Base-by-base conservation (phyloP, 2,888 invertebrate species). In the Drosophila borborema region DNA sequence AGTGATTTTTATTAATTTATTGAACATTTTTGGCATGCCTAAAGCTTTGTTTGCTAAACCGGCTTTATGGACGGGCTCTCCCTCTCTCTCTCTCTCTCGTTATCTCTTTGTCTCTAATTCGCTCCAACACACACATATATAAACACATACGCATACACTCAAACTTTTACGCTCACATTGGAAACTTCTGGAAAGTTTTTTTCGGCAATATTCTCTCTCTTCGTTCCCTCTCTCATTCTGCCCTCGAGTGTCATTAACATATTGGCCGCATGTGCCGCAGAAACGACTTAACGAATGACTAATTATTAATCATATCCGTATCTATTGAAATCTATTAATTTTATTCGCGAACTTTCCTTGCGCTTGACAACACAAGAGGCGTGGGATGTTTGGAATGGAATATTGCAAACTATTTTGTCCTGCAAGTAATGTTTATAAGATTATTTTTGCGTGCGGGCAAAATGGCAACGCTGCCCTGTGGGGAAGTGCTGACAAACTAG, bases 171-270 rank as follows among this genome's bases (percentile, higher is more conserved):
- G 45, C 86, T 85, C 81, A 73, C 65, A 36, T 66, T 83, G 70
- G 81, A 86, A 88, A 67, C 74, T 83, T 85, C 86, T 88, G 67
- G 86, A 85, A 77, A 38, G 45, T 62, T 51, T 72, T 72, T 55
- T 64, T 58, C 58, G 34, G 38, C 49, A 45, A 48, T 56, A n/a
- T 55, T 43, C 58, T 64, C 63, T 75, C 56, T 40, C 45, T n/a
- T 4, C 16, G 2, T 31, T 28, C 28, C 4, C 45, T 61, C 41
- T 53, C 58, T 6, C 45, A 45, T 45, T 45, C 36, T 64, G 23
- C 14, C 31, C 54, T 46, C 56, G 43, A 48, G 53, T 59, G 62
- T 71, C 63, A 79, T 80, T 77, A 64, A 55, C 40, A 75, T 74
- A 58, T 69, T 55, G 64, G 56, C 77, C 66, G 53, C 67, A 70